Evolutionary conservation across 2,113 vertebrate species (phyloP).

Genomic region (Alligator mississippiensis): DNA sequence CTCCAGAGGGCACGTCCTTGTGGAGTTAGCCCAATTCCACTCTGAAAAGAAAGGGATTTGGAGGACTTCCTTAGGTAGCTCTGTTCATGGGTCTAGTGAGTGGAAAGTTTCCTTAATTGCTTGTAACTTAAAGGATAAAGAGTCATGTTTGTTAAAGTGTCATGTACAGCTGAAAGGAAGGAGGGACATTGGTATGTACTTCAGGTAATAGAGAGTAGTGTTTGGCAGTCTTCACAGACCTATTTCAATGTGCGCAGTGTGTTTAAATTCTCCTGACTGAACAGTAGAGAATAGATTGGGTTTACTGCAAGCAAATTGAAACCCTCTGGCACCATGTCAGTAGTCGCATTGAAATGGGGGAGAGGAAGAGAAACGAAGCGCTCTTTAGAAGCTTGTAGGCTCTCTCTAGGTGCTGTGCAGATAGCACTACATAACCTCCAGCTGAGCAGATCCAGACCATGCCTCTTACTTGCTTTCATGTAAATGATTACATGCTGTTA

Average conservation of each 20-base stretch:
- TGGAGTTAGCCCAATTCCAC: neutral
- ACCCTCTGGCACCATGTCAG: neutral
- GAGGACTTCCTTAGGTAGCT: slow-evolving; percentile 14
- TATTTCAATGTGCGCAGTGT: neutral
- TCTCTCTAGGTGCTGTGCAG: neutral
- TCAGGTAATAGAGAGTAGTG: neutral
- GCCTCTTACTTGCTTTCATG: neutral
- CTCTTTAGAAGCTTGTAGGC: neutral
- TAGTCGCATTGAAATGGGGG: fast-evolving
- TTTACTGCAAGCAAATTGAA: neutral
- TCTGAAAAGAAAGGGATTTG: slow-evolving; percentile 40
- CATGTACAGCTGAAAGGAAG: neutral
- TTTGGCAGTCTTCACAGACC: neutral
- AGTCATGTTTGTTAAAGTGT: slow-evolving; percentile 15
- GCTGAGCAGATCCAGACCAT: neutral
- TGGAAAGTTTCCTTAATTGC: slow-evolving; percentile 28
- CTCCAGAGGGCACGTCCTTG: neutral
- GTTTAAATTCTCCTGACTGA: neutral
- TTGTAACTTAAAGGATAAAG: slow-evolving; percentile 41
- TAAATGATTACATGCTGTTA: slow-evolving; percentile 1
- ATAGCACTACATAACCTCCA: slow-evolving; percentile 23
- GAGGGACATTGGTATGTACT: neutral
- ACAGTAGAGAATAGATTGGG: neutral
- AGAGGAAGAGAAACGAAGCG: neutral
- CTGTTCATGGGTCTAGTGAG: neutral